Base-by-base conservation (phyloP, 2,888 invertebrate species). In the Drosophila gaucha region DNA sequence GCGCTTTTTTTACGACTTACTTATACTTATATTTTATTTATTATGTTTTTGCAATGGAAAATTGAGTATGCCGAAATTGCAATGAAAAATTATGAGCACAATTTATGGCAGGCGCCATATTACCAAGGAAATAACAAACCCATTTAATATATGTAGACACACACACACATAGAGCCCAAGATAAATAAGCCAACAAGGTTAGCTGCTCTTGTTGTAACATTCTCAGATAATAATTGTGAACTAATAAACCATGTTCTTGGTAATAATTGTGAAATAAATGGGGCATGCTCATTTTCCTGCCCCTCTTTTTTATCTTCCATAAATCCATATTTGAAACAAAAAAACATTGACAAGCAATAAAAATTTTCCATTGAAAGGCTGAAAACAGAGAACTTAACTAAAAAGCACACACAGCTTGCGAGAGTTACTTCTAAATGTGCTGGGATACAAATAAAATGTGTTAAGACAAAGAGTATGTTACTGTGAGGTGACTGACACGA, bases 1-100 rank as follows among this genome's bases (percentile, higher is more conserved):
- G 72, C 83, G 74, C 20, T 74, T 60, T 78, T 74, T 79, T 79
- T 80, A 79, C 80, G 80, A 82, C 85, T 83, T 80, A 80, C 82
- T 79, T 84, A 69, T 68, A 78, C 80, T 68, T 84, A 72, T 86
- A 82, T 85, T 74, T 82, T 85, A 82, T 82, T 85, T 82, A 85
- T 82, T 82, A 83, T 71, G 78, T 69, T 82, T 77, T 68, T 63
- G 72, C 64, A 80, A 67, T 73, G 76, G 50, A 56, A 74, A 67
- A 64, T 67, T 58, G 60, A 36, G 50, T 56, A 60, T 47, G 62
- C 51, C 55, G 46, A 54, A 63, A 74, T 69, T 74, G 83, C 78
- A 74, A 78, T 83, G 77, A 78, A 82, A 85, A 78, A 82, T 84
- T 75, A 82, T 79, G 77, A 69, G 77, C 85, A 64, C 84, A 57